Conservation (phyloP, 1,140 invertebrate genomes). For the Pseudomyrmex cubaensis region DNA sequence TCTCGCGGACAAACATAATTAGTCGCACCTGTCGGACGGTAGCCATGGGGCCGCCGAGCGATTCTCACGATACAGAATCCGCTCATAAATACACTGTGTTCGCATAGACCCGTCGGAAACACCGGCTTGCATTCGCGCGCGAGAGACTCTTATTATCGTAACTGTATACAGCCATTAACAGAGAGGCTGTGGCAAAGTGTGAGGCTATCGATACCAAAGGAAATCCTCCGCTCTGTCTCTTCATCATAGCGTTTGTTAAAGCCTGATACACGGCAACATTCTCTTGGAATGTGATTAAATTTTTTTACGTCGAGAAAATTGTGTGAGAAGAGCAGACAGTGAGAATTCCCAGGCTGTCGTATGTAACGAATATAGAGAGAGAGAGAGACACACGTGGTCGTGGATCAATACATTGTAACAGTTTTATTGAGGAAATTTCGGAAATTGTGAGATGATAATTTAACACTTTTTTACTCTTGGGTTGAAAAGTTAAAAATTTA, state of each 20-base stretch:
- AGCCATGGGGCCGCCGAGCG: constrained; percentile 4
- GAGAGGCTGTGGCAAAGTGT: not conserved
- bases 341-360: not conserved
- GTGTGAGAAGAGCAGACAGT: not conserved
- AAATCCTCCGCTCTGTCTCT: not conserved
- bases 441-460: no score
- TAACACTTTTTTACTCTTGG: no score
- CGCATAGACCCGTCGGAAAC: constrained; percentile 34
- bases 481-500: no score
- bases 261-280: not conserved
- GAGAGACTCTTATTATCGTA: constrained; percentile 56
- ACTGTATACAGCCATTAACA: constrained; percentile 30
- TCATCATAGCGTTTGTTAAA: not conserved
- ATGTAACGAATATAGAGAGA: no score
- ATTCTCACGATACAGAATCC: constrained; percentile 48
- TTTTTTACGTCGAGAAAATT: not conserved
- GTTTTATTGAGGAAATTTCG: no score
- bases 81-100: constrained; percentile 44
- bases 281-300: constrained; percentile 6
- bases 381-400: no score
- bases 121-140: constrained; percentile 6
- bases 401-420: no score
- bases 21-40: constrained; percentile 61
- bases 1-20: constrained; percentile 52
- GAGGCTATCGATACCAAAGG: constrained; percentile 41